Base-by-base conservation (phyloP, 2,888 invertebrate genomes). In the Luffia ferchaultella region DNA sequence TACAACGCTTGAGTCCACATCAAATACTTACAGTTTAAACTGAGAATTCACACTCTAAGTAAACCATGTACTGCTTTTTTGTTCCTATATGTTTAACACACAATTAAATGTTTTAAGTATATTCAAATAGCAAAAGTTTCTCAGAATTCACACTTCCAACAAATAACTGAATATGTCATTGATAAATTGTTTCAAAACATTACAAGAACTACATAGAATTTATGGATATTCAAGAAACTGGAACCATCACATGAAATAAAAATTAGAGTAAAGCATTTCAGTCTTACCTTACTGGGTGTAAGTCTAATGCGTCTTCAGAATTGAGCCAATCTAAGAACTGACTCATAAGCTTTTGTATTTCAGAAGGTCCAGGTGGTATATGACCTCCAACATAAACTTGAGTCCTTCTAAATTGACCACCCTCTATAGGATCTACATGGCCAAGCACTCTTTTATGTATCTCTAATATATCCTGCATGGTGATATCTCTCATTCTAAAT, bases 341-440 rank as follows among this genome's bases (percentile, higher is more conserved):
- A 16, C 88, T 85, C 94, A 98, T 96, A 16, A 97, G 84, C 44
- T 85, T 83, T 9, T 89, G 89, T 50, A 98, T 89, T 57, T 94
- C 90, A 0, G 89, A 89, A 0, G 98, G 95, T 0, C 91, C 89
- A 0, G 98, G 97, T 0, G 98, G 98, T 48, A 93, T 87, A 70
- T 97, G 97, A n/a, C 93, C 93, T 1, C 97, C 96, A 0, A 98
- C 96, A 77, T 93, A 98, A 5, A 98, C 97, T 55, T 96, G 96
- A 2, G 93, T 93, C 52, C 90, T 87, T 42, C 98, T 86, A 64
- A 97, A 93, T 50, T 90, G 87, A 1, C 98, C 98, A 1, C 96
- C 95, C 68, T 95, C 93, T 1, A 93, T 80, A 0, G 97, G 97
- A 76, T 98, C 97, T 0, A 96, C 97, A 76, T 94, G 96, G 0